These are phyloP conservation scores for Diplodus sargus DNA, from an alignment of 2,797 vertebrate species.

Conservation along the genomic window DNA sequence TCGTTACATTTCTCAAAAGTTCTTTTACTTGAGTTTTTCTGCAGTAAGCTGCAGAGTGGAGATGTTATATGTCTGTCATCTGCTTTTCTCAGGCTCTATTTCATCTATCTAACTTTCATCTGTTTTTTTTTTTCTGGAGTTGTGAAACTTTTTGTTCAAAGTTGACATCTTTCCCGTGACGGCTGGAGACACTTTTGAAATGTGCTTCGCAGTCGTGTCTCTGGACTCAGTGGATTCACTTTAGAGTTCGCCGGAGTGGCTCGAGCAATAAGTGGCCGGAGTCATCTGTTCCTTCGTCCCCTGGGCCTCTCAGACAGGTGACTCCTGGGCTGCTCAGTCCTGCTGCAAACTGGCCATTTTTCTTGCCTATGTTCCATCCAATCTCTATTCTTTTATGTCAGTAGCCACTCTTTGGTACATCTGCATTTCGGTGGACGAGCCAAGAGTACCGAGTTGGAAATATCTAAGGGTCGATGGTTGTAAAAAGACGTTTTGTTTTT, in stretches of 20 bases:
- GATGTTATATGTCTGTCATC: background rate
- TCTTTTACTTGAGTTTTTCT: constrained; percentile 29
- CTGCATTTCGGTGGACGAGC: background rate
- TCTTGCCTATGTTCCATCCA: constrained; percentile 19
- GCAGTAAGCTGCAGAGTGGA: constrained; percentile 11
- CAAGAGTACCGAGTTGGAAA: too few relatives aligned
- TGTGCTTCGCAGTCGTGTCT: constrained; percentile 27
- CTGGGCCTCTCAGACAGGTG: constrained; percentile 16
- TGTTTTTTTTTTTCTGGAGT: constrained; percentile 7
- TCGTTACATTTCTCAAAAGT: constrained; percentile 31
- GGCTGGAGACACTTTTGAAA: constrained; percentile 37
- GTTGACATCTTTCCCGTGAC: constrained; percentile 27
- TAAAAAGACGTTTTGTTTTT: background rate
- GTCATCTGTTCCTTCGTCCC: constrained; percentile 32
- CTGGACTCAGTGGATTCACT: constrained; percentile 31
- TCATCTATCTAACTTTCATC: background rate
- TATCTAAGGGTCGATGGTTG: background rate
- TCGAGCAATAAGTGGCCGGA: constrained; percentile 41
- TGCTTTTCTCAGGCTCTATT: constrained; percentile 11
- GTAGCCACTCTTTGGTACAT: background rate
- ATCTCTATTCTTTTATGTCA: background rate
- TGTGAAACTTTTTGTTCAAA: constrained; percentile 26
- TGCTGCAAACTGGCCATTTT: constrained; percentile 24
- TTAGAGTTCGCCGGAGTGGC: constrained; percentile 43
- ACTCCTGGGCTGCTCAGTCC: constrained; percentile 11